A percentile compares a stretch with the other conserved stretches of the same genome.
These are phyloP conservation scores for Megalurothrips usitatus DNA, from an alignment of 2,888 invertebrate species.

Conservation along the genomic window DNA sequence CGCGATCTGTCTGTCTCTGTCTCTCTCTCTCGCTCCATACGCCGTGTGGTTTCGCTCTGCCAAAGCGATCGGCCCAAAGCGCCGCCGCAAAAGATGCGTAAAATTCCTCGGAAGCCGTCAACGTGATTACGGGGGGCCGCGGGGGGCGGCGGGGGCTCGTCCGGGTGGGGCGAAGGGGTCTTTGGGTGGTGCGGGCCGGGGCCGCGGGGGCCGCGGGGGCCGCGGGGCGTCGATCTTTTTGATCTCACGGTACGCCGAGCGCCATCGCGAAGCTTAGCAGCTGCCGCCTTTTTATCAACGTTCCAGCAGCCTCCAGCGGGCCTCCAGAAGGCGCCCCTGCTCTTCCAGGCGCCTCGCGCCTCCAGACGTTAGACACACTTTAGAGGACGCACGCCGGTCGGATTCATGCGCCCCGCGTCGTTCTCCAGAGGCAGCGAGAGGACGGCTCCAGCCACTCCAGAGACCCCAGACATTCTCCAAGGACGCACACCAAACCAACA, in stretches of 20 bases:
- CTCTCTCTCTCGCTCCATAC: neutral
- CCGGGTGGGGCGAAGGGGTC: neutral
- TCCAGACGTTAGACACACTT: too few relatives aligned
- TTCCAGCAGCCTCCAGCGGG: too few relatives aligned
- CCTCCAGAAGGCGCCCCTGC: too few relatives aligned
- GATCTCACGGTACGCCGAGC: too few relatives aligned
- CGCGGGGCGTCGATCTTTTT: neutral
- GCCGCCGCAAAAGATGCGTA: neutral
- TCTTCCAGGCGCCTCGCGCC: too few relatives aligned
- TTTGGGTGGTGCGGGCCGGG: neutral
- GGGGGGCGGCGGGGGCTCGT: neutral
- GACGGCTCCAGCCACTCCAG: neutral
- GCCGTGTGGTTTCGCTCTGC: too few relatives aligned
- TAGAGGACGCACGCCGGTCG: too few relatives aligned
- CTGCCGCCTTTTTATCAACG: too few relatives aligned
- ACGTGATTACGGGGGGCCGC: neutral
- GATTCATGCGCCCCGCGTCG: neutral
- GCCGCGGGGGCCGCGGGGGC: neutral
- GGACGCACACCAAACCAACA: too few relatives aligned
- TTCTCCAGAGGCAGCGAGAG: neutral
- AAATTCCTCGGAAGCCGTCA: conserved; percentile 9
- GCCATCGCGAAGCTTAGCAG: too few relatives aligned
- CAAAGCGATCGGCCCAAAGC: too few relatives aligned
- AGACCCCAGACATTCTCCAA: too few relatives aligned
- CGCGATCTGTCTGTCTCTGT: neutral